Percentiles rank a stretch among this genome's conserved stretches.
Evolutionary conservation across 2,797 vertebrate species (phyloP).

Genomic region (Mycteria americana): DNA sequence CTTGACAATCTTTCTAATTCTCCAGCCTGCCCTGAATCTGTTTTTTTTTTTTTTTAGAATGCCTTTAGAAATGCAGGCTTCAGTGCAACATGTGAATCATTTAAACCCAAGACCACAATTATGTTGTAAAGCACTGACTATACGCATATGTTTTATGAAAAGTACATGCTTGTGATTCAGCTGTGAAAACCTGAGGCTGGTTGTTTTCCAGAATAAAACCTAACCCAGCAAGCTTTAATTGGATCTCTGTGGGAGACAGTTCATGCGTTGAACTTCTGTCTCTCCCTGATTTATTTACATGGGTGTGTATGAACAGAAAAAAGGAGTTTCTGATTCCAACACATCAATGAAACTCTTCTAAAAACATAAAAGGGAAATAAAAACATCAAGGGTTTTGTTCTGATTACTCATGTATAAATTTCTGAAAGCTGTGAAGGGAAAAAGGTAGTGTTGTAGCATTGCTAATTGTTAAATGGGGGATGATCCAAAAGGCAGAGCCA

Average conservation of each 20-base stretch:
- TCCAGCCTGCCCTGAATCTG: not conserved
- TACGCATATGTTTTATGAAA: not conserved
- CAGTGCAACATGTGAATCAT: not conserved
- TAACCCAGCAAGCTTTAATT: not conserved
- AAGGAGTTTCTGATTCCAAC: not conserved
- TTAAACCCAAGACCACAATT: not conserved
- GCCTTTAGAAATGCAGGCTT: not conserved
- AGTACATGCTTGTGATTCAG: not conserved
- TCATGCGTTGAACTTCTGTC: not conserved
- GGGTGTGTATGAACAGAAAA: not conserved
- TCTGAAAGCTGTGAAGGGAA: not conserved
- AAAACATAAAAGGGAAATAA: not conserved
- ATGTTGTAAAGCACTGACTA: not conserved
- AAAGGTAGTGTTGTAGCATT: not conserved
- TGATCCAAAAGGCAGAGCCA: not conserved
- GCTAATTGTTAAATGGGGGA: not conserved
- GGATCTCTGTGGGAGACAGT: not conserved
- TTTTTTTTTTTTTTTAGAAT: not conserved
- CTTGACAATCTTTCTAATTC: not conserved
- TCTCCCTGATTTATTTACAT: slow-evolving; percentile 1
- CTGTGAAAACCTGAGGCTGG: not conserved
- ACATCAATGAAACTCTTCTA: not conserved
- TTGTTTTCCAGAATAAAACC: not conserved
- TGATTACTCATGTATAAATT: not conserved
- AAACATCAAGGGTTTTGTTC: not conserved